Conservation (phyloP, 2,113 vertebrate species). For the Catagonus wagneri region DNA sequence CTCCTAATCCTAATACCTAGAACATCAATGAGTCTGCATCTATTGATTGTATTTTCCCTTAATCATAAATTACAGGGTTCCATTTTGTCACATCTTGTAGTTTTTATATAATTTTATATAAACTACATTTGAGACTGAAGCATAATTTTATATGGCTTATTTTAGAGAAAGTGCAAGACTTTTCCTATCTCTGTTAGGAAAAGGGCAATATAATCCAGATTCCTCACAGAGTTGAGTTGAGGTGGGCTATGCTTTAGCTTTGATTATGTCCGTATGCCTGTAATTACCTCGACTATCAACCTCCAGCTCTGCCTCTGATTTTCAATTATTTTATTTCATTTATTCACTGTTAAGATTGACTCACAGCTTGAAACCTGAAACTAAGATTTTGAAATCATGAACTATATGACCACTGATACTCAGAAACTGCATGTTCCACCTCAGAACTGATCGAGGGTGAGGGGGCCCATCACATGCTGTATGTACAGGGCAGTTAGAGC, state of each 20-base stretch:
- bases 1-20: background rate
- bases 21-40: background rate
- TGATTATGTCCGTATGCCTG: accelerated
- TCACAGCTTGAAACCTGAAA: background rate
- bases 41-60: background rate
- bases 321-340: background rate
- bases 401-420: no score
- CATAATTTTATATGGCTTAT: no score
- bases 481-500: background rate
- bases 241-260: background rate
- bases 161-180: background rate
- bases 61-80: background rate
- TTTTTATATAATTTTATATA: background rate
- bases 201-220: background rate
- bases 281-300: background rate
- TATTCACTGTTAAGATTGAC: background rate
- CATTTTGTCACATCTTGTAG: background rate
- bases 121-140: background rate
- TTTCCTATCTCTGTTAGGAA: background rate
- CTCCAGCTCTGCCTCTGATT: background rate
- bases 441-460: no score
- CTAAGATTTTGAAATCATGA: background rate
- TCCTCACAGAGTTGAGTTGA: background rate
- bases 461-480: background rate
- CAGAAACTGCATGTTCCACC: accelerated